Conservation (phyloP, 1,140 invertebrate genomes). For the Andrena cerasifolii region DNA sequence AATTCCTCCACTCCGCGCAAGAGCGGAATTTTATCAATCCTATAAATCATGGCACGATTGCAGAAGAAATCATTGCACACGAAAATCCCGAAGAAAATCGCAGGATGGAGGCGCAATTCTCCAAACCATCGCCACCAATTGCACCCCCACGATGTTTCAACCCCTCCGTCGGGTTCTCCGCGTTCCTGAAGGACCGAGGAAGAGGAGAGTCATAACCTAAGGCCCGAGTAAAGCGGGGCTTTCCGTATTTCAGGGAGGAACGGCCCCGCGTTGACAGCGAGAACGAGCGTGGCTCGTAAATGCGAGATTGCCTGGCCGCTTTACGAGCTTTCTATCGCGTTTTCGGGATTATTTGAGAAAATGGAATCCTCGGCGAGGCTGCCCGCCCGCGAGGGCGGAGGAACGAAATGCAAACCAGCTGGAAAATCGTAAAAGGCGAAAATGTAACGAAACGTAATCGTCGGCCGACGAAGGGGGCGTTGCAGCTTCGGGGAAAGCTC, state of each 20-base stretch:
- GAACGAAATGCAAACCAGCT: conserved; percentile 69
- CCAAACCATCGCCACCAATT: no score
- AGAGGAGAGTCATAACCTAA: no score
- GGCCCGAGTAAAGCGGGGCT: background rate
- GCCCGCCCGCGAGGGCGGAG: conserved; percentile 5
- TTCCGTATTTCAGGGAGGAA: conserved; percentile 48
- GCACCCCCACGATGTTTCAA: no score
- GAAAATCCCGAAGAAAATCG: no score
- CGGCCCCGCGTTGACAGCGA: conserved; percentile 26
- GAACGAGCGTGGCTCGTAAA: conserved; percentile 70
- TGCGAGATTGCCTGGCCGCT: conserved; percentile 70
- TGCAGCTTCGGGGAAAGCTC: background rate
- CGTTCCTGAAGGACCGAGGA: background rate
- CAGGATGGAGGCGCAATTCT: no score
- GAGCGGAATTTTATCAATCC: no score
- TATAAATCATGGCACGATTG: no score
- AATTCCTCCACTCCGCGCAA: no score
- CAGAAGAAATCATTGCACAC: no score
- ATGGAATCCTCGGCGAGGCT: conserved; percentile 71
- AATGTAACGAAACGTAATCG: conserved; percentile 68
- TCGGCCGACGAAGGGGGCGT: conserved; percentile 44
- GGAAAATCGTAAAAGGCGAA: conserved; percentile 73
- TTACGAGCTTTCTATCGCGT: conserved; percentile 74
- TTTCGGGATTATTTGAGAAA: conserved; percentile 77
- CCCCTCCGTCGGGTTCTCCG: background rate